phyloP scores from a whole-genome alignment of 2,113 vertebrate genomes.

The Solenodon paradoxus region DNA sequence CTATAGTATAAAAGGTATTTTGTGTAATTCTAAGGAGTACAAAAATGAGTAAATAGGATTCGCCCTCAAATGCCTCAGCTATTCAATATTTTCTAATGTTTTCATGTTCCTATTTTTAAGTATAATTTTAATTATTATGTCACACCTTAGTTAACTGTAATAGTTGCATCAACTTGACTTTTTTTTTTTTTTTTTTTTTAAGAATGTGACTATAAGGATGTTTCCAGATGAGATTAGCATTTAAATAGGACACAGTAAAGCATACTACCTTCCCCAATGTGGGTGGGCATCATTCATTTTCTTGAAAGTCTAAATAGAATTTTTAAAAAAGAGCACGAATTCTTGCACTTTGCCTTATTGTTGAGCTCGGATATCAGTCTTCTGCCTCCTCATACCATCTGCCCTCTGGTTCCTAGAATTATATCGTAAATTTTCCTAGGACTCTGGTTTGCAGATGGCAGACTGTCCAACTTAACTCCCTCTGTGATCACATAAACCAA shows the following conservation, averaged over 20 bases:
- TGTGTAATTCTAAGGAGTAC: neutral
- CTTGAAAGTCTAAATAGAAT: neutral
- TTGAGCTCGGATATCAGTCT: neutral
- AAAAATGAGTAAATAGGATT: neutral
- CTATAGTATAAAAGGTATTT: neutral
- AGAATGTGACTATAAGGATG: neutral
- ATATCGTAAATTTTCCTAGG: neutral
- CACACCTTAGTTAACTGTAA: neutral
- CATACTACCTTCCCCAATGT: neutral
- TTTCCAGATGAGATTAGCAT: neutral
- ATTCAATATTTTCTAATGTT: neutral
- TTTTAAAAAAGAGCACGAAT: neutral
- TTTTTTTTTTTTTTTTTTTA: too few species aligned
- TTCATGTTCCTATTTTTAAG: neutral
- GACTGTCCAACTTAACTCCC: neutral
- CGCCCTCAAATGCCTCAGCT: neutral
- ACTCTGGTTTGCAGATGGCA: neutral
- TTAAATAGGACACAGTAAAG: neutral
- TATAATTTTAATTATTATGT: constrained; percentile 29
- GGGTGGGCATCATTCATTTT: neutral
- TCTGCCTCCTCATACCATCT: neutral
- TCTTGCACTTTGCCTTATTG: neutral
- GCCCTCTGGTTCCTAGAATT: neutral
- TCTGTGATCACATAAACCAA: neutral
- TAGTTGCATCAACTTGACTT: neutral